These are phyloP conservation scores for Rhadina sibilatrix DNA, from an alignment of 2,113 vertebrate genomes.

Conservation along the genomic window DNA sequence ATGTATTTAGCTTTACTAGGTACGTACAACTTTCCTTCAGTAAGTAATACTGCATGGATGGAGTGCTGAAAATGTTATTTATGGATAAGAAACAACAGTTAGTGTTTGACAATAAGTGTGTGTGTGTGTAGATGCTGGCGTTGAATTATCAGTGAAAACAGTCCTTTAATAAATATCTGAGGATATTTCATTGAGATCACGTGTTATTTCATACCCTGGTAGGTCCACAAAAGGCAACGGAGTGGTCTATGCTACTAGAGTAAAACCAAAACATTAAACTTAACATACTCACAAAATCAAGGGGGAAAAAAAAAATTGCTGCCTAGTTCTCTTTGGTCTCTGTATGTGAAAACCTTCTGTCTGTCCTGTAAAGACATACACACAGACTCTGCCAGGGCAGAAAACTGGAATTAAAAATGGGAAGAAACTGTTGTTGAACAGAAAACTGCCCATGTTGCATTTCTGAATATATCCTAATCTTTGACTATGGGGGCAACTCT, in stretches of 20 bases:
- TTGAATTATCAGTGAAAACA: background rate
- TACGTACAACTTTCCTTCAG: fast-evolving
- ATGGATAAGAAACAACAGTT: background rate
- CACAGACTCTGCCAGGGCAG: background rate
- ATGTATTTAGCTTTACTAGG: background rate
- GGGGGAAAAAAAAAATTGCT: background rate
- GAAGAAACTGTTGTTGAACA: background rate
- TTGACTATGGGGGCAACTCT: background rate
- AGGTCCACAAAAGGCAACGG: background rate
- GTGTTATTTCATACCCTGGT: background rate
- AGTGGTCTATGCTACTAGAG: background rate
- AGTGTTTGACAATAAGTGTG: background rate
- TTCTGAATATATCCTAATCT: background rate
- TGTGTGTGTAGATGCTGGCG: background rate
- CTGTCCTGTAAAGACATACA: background rate
- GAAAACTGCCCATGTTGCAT: background rate
- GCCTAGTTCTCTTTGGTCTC: background rate
- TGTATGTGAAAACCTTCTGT: background rate
- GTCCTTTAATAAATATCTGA: background rate
- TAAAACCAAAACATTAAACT: background rate
- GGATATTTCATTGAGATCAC: background rate
- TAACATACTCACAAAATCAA: background rate
- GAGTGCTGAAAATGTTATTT: background rate
- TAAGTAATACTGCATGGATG: background rate
- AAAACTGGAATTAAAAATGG: background rate